Conservation (phyloP, 2,797 vertebrate genomes). For the Valencia hispanica region DNA sequence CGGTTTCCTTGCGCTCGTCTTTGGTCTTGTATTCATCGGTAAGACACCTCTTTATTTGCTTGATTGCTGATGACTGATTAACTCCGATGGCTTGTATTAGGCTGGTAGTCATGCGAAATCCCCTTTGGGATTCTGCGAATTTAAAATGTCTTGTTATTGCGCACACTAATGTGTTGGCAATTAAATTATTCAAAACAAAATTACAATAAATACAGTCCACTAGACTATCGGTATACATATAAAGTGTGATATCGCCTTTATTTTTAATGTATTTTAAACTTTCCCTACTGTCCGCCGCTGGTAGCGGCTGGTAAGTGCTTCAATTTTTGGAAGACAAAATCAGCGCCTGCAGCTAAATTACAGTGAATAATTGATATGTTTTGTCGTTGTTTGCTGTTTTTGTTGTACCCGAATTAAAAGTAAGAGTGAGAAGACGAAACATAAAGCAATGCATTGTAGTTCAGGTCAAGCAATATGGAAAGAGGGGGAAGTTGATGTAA, state of each 20-base stretch:
- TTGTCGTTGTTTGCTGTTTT: too few relatives aligned
- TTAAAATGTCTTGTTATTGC: accelerated
- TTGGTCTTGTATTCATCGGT: slow-evolving; percentile 57
- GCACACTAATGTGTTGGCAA: accelerated
- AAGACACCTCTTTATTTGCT: slow-evolving; percentile 40
- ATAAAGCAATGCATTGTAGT: accelerated
- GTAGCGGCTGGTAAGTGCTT: neutral
- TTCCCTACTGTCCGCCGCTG: neutral
- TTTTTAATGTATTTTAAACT: neutral
- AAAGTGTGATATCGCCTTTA: accelerated
- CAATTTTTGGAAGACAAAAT: neutral
- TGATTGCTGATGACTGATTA: slow-evolving; percentile 46
- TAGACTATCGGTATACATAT: neutral
- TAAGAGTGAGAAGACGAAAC: accelerated
- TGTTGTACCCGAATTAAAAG: slow-evolving; percentile 31
- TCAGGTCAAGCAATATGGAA: accelerated
- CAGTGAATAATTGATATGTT: too few relatives aligned
- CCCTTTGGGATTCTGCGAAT: neutral
- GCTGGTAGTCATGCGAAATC: neutral
- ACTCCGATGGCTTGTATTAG: slow-evolving; percentile 24
- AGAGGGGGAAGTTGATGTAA: accelerated
- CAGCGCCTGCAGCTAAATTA: neutral
- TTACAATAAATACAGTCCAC: accelerated
- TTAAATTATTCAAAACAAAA: accelerated
- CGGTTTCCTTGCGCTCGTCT: slow-evolving; percentile 20